These are phyloP conservation scores for Dryas iulia DNA, from an alignment of 1,140 invertebrate species.

Conservation along the genomic window DNA sequence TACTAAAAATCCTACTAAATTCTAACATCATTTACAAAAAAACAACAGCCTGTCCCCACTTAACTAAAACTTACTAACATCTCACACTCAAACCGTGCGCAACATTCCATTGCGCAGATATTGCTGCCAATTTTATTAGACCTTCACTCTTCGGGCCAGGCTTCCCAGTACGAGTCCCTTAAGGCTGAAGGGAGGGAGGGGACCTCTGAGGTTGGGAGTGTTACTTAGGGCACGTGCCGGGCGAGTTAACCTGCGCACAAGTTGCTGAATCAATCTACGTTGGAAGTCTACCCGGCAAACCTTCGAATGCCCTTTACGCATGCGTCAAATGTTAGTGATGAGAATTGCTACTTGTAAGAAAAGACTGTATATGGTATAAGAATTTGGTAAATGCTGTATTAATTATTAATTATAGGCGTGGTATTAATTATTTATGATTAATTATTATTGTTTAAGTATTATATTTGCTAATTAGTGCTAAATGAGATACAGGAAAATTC, in stretches of 20 bases:
- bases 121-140: conserved; percentile 27
- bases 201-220: conserved; percentile 46
- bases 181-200: conserved; percentile 33
- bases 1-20: too few relatives aligned
- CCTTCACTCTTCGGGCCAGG: conserved; percentile 6
- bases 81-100: neutral
- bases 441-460: too few relatives aligned
- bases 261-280: conserved; percentile 74
- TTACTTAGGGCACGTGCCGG: conserved; percentile 63
- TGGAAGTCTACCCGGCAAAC: conserved; percentile 64
- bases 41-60: neutral
- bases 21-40: too few relatives aligned
- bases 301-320: conserved; percentile 48
- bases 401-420: neutral
- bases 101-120: conserved; percentile 5
- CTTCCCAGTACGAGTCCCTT: conserved; percentile 9
- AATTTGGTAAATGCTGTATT: neutral
- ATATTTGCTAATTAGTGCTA: too few relatives aligned
- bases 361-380: neutral
- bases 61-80: neutral
- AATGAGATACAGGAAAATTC: too few relatives aligned
- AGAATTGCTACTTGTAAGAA: neutral
- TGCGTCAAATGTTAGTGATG: conserved; percentile 54
- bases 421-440: too few relatives aligned
- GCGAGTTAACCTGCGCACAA: conserved; percentile 73